Evolutionary conservation across 2,888 invertebrate genomes (phyloP), one percentile per base, ranked within the genome.

Genomic region (Oligia fasciuncula): DNA sequence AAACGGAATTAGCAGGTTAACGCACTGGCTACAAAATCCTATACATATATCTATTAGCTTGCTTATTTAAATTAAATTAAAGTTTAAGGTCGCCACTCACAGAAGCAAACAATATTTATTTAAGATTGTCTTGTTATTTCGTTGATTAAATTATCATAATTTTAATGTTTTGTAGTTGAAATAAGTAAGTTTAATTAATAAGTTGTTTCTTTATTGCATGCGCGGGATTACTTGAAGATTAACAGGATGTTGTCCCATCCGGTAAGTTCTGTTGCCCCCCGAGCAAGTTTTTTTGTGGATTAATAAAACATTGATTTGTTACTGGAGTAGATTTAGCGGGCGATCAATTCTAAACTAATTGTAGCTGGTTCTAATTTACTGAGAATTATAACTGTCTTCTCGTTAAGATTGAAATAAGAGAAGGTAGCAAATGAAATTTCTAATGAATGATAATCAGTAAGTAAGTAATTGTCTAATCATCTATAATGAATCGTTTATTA

Each of bases 231-330:
- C 65, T 79, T 88, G 40, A 75, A 71, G 65, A 54, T 81, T 71
- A 78, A 73, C 75, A 86, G 87, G 87, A 88, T 89, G 80, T 85
- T 63, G 85, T 75, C 81, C 77, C 86, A 85, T 89, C 88, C 87
- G 88, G 88, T 81, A 71, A 66, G 66, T 80, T 79, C 19, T 85
- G 74, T 76, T 87, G 82, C 77, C 77, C 77, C 75, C 81, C 77
- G 54, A 83, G 80, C 80, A 77, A 73, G n/a, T 54, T 79, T 79
- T 81, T 87, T 73, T 62, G 68, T 43, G 35, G 69, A 49, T 70
- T 51, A 68, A 23, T 72, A 23, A 57, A 79, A 74, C 69, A 70
- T 69, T 83, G 66, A 78, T 83, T 86, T 77, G 76, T 73, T 63
- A 74, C 40, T 71, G 23, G n/a, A 66, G 76, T 65, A 78, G 35